These are phyloP conservation scores for Gouania willdenowi DNA, from an alignment of 2,797 vertebrate species.

Conservation along the genomic window DNA sequence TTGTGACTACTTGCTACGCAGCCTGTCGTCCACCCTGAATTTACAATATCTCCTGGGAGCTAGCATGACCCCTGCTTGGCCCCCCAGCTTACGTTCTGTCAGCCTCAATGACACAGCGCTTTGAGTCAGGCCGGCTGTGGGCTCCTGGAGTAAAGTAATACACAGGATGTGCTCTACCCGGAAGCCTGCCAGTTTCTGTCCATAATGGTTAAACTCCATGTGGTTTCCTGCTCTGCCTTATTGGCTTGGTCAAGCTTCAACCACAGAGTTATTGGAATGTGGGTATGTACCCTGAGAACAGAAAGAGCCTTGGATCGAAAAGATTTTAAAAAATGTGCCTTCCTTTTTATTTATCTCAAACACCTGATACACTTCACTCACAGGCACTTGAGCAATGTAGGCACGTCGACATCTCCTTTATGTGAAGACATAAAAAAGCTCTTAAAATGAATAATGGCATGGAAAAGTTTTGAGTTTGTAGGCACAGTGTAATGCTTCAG, in stretches of 20 bases:
- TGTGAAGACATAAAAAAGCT: conserved; percentile 33
- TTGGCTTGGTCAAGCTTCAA: conserved; percentile 38
- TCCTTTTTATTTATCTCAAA: conserved; percentile 1
- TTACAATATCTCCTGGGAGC: neutral
- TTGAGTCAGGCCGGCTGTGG: conserved; percentile 26
- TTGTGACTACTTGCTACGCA: conserved; percentile 9
- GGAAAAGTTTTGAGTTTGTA: conserved; percentile 32
- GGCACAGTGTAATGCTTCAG: conserved; percentile 14
- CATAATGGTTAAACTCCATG: conserved; percentile 47
- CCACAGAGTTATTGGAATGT: conserved; percentile 53
- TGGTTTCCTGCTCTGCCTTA: conserved; percentile 53
- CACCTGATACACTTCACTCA: neutral
- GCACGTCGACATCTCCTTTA: too few species aligned
- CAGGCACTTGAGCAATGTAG: neutral
- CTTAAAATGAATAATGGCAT: conserved; percentile 38
- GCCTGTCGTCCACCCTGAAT: conserved; percentile 16
- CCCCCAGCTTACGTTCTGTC: conserved; percentile 6
- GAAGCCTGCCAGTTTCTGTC: conserved; percentile 53
- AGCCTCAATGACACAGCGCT: conserved; percentile 25
- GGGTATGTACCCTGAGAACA: conserved; percentile 27
- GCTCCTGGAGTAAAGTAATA: conserved; percentile 22
- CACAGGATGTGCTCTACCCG: conserved; percentile 41
- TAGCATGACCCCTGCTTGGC: conserved; percentile 1
- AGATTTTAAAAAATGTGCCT: conserved; percentile 22
- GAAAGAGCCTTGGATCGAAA: conserved; percentile 18